Percentiles rank a stretch among this genome's conserved stretches.
phyloP scores from a whole-genome alignment of 2,113 vertebrate species.

The Petromus typicus region DNA sequence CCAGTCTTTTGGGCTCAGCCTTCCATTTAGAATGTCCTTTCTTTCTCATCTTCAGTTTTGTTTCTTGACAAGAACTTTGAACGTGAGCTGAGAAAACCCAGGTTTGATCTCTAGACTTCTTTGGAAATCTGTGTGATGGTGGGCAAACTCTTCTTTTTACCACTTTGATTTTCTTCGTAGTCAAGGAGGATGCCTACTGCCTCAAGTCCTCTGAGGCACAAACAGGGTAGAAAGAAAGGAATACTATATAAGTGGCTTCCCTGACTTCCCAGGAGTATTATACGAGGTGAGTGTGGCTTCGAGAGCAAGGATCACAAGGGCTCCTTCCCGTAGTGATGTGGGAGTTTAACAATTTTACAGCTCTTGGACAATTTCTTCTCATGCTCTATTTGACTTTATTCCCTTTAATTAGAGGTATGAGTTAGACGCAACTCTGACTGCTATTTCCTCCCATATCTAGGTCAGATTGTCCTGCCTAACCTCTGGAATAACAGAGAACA shows the following conservation, averaged over 20 bases:
- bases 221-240: background rate
- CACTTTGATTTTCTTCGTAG: background rate
- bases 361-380: background rate
- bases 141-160: background rate
- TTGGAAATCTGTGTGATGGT: background rate
- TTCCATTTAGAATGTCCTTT: background rate
- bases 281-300: background rate
- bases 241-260: background rate
- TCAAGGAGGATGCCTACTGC: background rate
- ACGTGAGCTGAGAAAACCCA: background rate
- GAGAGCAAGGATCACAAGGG: background rate
- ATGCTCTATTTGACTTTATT: background rate
- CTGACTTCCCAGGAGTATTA: background rate
- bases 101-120: background rate
- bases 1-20: background rate
- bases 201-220: background rate
- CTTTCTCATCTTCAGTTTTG: background rate
- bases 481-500: background rate
- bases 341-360: background rate
- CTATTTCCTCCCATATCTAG: background rate
- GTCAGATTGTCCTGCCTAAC: conserved; percentile 1
- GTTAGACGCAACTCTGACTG: background rate
- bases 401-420: conserved; percentile 27
- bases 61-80: conserved; percentile 41
- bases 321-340: background rate